phyloP scores from a whole-genome alignment of 2,888 invertebrate species.

The Buathra laborator region DNA sequence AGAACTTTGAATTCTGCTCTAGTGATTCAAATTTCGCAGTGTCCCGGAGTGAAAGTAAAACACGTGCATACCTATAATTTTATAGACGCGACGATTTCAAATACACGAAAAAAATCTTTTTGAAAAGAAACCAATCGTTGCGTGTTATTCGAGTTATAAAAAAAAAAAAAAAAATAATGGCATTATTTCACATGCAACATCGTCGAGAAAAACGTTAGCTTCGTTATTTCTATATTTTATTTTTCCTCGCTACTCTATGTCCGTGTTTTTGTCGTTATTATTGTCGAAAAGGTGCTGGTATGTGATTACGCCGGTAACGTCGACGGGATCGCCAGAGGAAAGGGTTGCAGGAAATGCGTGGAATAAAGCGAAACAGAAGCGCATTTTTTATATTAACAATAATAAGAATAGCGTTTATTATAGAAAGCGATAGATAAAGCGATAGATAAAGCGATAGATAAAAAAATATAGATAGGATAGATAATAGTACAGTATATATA shows the following conservation, averaged over 20 bases:
- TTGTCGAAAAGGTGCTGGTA: neutral
- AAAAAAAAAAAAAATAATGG: conserved; percentile 27
- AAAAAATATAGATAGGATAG: no score
- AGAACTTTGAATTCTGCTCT: conserved; percentile 50
- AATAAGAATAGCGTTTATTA: no score
- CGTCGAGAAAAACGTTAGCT: conserved; percentile 38
- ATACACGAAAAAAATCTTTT: conserved; percentile 34
- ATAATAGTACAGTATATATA: no score
- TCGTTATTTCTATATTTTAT: conserved; percentile 19
- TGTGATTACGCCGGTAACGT: no score
- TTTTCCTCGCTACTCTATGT: conserved; percentile 1
- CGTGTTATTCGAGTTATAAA: conserved; percentile 7
- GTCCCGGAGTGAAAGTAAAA: conserved; percentile 52
- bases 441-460: no score
- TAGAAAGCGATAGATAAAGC: no score
- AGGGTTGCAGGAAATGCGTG: no score
- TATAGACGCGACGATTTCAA: conserved; percentile 28
- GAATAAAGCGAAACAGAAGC: no score
- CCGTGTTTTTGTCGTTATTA: conserved; percentile 28
- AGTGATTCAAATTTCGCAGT: conserved; percentile 33
- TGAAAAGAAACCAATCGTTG: conserved; percentile 4
- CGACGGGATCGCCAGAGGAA: no score
- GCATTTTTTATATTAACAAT: no score
- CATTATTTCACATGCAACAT: conserved; percentile 8
- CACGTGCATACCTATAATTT: conserved; percentile 60